phyloP scores from a whole-genome alignment of 2,113 vertebrate genomes.

The Stegostoma tigrinum region DNA sequence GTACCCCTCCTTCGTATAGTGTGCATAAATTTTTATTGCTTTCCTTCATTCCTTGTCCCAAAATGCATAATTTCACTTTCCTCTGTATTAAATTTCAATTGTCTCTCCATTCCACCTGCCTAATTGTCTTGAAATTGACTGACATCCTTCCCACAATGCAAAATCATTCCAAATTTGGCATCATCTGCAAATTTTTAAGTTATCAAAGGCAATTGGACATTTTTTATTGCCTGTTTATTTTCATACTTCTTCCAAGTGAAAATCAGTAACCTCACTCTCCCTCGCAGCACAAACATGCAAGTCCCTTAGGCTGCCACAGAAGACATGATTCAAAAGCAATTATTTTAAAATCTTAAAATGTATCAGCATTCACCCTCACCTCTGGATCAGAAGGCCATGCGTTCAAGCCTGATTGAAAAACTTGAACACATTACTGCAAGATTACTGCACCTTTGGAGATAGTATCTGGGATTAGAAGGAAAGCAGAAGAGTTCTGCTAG shows the following conservation, averaged over 20 bases:
- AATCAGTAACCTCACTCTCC: neutral
- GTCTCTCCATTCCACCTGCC: neutral
- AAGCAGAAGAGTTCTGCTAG: neutral
- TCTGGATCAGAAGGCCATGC: neutral
- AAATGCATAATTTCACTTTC: neutral
- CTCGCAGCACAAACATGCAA: neutral
- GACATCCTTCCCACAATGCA: neutral
- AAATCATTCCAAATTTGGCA: neutral
- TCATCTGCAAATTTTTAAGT: neutral
- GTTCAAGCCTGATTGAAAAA: neutral
- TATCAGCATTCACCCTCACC: neutral
- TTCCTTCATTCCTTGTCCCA: neutral
- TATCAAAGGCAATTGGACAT: neutral
- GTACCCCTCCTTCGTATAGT: neutral
- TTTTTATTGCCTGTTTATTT: neutral
- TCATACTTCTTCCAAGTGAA: neutral
- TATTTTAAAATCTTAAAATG: neutral
- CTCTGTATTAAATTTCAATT: neutral
- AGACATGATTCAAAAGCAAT: neutral
- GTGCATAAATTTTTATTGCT: neutral
- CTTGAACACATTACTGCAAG: neutral
- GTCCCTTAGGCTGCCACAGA: neutral
- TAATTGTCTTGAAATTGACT: neutral
- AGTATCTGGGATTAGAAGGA: neutral
- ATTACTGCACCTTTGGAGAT: neutral